phyloP scores from a whole-genome alignment of 2,797 vertebrate genomes.

The Botia almorhae region DNA sequence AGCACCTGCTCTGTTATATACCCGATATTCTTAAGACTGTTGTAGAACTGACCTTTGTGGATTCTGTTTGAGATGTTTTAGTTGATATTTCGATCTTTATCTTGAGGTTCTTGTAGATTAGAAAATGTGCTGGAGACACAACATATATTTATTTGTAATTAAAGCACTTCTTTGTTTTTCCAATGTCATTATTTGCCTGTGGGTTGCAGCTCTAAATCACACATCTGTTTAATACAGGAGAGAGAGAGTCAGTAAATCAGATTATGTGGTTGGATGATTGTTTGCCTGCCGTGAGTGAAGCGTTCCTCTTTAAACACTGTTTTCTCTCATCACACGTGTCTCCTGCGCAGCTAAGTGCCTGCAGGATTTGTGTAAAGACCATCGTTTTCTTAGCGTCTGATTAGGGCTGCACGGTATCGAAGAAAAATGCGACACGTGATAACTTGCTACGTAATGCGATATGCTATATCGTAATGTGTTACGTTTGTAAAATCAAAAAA shows the following conservation, averaged over 20 bases:
- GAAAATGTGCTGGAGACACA: neutral
- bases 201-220: slow-evolving; percentile 5
- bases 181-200: neutral
- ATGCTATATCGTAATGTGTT: neutral
- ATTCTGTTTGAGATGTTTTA: neutral
- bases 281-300: neutral
- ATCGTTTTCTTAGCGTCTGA: neutral
- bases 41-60: neutral
- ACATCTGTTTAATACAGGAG: slow-evolving; percentile 14
- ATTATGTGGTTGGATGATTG: slow-evolving; percentile 1
- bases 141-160: slow-evolving; percentile 13
- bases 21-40: neutral
- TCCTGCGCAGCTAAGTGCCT: slow-evolving; percentile 3
- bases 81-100: neutral
- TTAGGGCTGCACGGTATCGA: no score
- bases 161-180: slow-evolving; percentile 8
- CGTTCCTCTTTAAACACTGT: neutral
- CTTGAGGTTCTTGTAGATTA: neutral
- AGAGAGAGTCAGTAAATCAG: slow-evolving; percentile 9
- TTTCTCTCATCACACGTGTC: slow-evolving; percentile 22
- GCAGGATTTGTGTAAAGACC: neutral
- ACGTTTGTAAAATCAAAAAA: neutral
- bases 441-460: no score
- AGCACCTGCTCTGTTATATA: neutral
- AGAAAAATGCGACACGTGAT: no score